Base-by-base conservation (phyloP, 2,797 vertebrate genomes). In the Platalea minor region DNA sequence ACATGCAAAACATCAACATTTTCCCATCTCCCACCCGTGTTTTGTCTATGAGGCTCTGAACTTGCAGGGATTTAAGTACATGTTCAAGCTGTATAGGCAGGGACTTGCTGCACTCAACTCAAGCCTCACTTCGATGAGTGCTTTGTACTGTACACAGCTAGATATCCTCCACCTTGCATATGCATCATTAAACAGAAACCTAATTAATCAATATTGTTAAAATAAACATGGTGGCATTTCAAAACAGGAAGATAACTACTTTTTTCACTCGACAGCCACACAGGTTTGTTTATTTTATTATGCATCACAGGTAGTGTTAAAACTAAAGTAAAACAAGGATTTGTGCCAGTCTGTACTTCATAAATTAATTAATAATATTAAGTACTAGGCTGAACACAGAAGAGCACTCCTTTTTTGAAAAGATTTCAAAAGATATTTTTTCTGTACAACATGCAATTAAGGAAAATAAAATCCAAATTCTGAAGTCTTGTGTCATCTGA, bases 141-240 rank as follows among this genome's bases (percentile, higher is more conserved):
- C 33, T 95, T 25, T 90, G 35, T 57, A 65, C 7, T 39, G 16
- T 11, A 50, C 24, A 61, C 31, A 69, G 59, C 5, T 64, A 77
- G 48, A 84, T 81, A 81, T n/a, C 43, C 65, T 82, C 54, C 65
- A 67, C 60, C 31, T 75, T 94, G 56, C 68, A 78, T 69, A 95
- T 46, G 35, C 51, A 89, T 51, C 76, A 86, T 84, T 92, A 84
- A 92, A 88, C 37, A 91, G 35, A 69, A 69, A 88, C 61, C 51
- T 83, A 78, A 85, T 46, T 56, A 68, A 94, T 95, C 70, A 59
- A 88, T 91, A 93, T 46, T 88, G 48, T 51, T 63, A 93, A 94
- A 72, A 76, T 70, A 95, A 96, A 91, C 48, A 69, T 20, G 7
- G n/a, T 76, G 21, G 31, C 57, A 53, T 83, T 91, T 87, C 39